Base-by-base conservation (phyloP, 2,113 vertebrate species). In the Psilopogon haemacephalus region DNA sequence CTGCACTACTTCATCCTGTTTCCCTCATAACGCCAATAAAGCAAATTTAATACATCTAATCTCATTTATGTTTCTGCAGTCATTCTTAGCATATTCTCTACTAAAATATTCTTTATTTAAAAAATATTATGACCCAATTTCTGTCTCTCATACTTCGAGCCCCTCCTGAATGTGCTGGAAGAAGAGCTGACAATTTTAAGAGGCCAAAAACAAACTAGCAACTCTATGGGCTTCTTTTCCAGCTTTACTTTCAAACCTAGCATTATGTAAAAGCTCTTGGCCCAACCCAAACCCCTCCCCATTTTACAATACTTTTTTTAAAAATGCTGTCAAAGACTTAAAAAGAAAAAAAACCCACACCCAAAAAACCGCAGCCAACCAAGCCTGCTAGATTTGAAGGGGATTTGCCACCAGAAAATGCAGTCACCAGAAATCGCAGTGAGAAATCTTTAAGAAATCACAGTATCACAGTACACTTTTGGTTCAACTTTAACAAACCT, bases 401-500 rank as follows among this genome's bases (percentile, higher is more conserved):
- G 27, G 9, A n/a, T 7, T 2, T 10, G 28, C 4, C 21, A 20
- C 8, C n/a, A 15, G 9, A 21, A 30, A 17, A 50, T 24, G 48
- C 48, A 24, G 48, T 50, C 23, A 50, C 9, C n/a, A 15, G 9
- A 21, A 32, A 17, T 1, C 6, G 4, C 2, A 8, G 16, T 6
- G 50, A 5, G 28, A 12, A 27, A 23, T 3, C 38, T 6, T 8
- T 1, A 9, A 6, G 48, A 12, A 6, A 38, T 3, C 5, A 5
- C 24, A 26, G n/a, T 1, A 16, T n/a, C 16, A 3, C 12, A 7
- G 21, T 5, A 17, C 6, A 7, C n/a, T 33, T 15, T 1, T 1
- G 12, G 15, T 5, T 20, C 46, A 0, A 1, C 21, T 65, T 21
- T 30, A 14, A 15, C 46, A 12, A 7, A 1, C 40, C 2, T 6